These are phyloP conservation scores for Denticeps clupeoides DNA, from an alignment of 2,797 vertebrate genomes.

Conservation along the genomic window DNA sequence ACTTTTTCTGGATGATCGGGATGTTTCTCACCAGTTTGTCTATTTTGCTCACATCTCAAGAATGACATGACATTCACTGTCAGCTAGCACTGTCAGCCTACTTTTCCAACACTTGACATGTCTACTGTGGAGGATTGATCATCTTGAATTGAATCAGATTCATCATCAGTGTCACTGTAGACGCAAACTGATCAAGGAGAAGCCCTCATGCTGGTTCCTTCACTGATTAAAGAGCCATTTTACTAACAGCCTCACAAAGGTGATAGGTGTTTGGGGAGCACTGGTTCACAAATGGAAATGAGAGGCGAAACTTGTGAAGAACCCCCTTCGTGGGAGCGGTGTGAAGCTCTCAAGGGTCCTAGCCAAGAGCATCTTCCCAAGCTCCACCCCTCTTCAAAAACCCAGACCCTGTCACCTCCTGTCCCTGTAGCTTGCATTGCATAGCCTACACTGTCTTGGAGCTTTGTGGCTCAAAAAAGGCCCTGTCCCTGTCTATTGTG, in stretches of 20 bases:
- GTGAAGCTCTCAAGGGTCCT: slow-evolving; percentile 16
- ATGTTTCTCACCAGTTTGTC: too few relatives aligned
- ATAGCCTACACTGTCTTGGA: neutral
- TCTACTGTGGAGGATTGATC: too few relatives aligned
- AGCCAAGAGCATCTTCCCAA: slow-evolving; percentile 27
- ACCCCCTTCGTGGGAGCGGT: slow-evolving; percentile 14
- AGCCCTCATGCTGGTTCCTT: too few relatives aligned
- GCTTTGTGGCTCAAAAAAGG: neutral
- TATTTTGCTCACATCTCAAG: too few relatives aligned
- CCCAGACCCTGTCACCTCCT: neutral
- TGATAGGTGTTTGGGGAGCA: slow-evolving; percentile 16
- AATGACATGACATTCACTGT: too few relatives aligned
- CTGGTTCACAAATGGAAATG: slow-evolving; percentile 28
- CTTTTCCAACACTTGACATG: too few relatives aligned
- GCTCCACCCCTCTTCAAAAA: slow-evolving; percentile 1
- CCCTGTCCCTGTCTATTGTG: slow-evolving; percentile 18
- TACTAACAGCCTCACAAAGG: slow-evolving; percentile 19
- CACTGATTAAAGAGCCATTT: slow-evolving; percentile 1
- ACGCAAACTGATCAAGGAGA: slow-evolving; percentile 10
- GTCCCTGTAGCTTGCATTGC: neutral
- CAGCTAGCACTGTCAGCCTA: too few relatives aligned
- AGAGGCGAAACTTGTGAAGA: slow-evolving; percentile 17
- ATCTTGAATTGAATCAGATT: too few relatives aligned
- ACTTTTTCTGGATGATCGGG: too few relatives aligned
- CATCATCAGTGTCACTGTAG: slow-evolving; percentile 13